A percentile compares a stretch with the other conserved stretches of the same genome.
Conservation (phyloP, 2,113 vertebrate species). For the Centropus bengalensis region DNA sequence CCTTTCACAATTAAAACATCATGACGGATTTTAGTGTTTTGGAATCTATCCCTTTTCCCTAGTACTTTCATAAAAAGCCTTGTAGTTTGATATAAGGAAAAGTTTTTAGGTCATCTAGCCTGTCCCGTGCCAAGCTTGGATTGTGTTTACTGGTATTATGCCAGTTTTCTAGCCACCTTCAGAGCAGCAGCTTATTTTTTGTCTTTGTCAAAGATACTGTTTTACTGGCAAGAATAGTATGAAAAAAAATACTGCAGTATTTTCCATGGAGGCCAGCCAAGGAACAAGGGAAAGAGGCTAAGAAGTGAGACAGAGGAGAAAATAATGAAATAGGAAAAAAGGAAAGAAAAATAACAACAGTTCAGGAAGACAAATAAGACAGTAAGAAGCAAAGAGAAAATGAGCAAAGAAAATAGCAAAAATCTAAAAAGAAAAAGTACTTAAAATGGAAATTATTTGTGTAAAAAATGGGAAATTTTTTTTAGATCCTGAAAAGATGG, state of each 20-base stretch:
- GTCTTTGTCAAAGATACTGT: slow-evolving; percentile 19
- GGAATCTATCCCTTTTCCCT: not conserved
- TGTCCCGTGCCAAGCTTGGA: not conserved
- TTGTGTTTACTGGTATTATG: slow-evolving; percentile 8
- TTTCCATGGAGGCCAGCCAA: not conserved
- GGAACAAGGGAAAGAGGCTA: not conserved
- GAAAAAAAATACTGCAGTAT: slow-evolving; percentile 19
- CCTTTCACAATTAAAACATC: not conserved
- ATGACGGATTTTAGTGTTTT: not conserved
- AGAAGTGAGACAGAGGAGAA: not conserved
- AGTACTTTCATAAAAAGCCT: not conserved
- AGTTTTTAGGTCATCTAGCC: not conserved
- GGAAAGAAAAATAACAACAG: not conserved
- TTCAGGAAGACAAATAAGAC: not conserved
- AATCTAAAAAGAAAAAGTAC: not conserved
- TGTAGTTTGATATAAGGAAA: not conserved
- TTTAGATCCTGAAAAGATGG: not conserved
- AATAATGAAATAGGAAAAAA: not conserved
- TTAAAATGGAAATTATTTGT: not conserved
- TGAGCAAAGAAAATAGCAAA: not conserved
- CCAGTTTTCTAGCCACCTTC: slow-evolving; percentile 28
- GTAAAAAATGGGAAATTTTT: not conserved
- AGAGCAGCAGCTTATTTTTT: slow-evolving; percentile 37
- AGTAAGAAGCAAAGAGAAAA: not conserved
- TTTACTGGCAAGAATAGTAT: slow-evolving; percentile 12